Evolutionary conservation across 92 coral and sea anemone genomes (phyloP), one percentile per base, ranked within the genome.

Genomic region (Porites evermanni): DNA sequence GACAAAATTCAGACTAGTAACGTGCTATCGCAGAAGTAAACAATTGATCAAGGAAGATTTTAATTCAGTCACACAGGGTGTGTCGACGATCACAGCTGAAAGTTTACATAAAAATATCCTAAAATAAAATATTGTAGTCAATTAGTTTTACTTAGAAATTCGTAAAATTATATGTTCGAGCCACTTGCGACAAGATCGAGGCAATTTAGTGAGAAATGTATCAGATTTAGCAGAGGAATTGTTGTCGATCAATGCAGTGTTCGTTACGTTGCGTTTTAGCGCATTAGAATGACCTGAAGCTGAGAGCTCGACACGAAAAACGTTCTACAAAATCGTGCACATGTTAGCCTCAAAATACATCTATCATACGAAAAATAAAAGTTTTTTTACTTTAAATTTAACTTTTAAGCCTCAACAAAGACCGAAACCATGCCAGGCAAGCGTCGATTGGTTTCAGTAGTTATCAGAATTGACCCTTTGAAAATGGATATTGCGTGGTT

Each of bases 401-500:
- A 3, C 29, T 56, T 38, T 12, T 8, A 38, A 20, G 44, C 29
- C 13, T 38, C 20, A 59, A 3, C 3, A 38, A 10, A 21, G 44
- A 38, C 12, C 12, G 44, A 70, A 68, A 53, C 50, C 23, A 32
- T 16, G 58, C 58, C 52, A 53, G 12, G 70, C 77, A 58, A 53
- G 12, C 70, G 14, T 53, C 70, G 59, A 70, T 13, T 29, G 38
- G 75, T 53, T 47, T 70, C 86, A 14, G 58, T 58, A 38, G 78
- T 83, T 61, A 53, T 73, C 87, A 20, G 64, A 78, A 75, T 16
- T 87, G 93, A 90, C 88, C 91, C 78, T 87, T 90, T 87, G 84
- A 90, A 89, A 90, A 79, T 88, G 87, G 93, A 90, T 90, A 86
- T 86, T 86, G 84, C 60, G 32, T 80, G 78, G 47, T 38, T 38